Evolutionary conservation across 2,113 vertebrate genomes (phyloP), one percentile per base, ranked within the genome.

Genomic region (Gulo gulo): DNA sequence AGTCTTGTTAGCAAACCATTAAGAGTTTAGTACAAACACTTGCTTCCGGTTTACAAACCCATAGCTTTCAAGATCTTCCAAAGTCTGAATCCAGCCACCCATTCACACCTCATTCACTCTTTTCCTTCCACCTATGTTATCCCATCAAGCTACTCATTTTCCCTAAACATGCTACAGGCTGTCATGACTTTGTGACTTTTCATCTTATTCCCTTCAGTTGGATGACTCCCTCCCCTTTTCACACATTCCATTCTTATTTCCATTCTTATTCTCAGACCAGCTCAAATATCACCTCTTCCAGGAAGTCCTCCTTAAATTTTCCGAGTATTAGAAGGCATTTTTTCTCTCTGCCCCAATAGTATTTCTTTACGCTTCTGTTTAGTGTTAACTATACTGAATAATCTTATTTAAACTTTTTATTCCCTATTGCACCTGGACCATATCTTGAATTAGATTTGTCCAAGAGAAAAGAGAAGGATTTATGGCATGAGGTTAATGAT

Each of bases 21-120:
- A 50, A 79, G 67, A 47, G 47, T 7, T 45, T 15, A 15, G 71
- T 6, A 9, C 26, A 73, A 61, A 80, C 6, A 57, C 16, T 45
- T 61, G 6, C 23, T 34, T 3, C 29, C 63, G 39, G n/a, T 7
- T 76, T 39, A 26, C 39, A 24, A 61, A 6, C 31, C 8, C 6
- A 0, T 20, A 16, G 14, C 65, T 34, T 47, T 63, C 65, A 65
- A n/a, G 50, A 57, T 15, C 36, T 7, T n/a, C 39, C 23, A 52
- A 21, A 24, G 0, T 21, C 23, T 24, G 24, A 18, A 55, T 11
- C 15, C 36, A 16, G 23, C 3, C 5, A 10, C 26, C n/a, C 3
- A 8, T 50, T 26, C 8, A 2, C 0, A 39, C 57, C n/a, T 67
- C 67, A 0, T 12, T 26, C 61, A 47, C 31, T 71, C 16, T 57